Percentiles rank a stretch among this genome's conserved stretches.
phyloP scores from a whole-genome alignment of 2,113 vertebrate species.

The Mormyrus iriodes region DNA sequence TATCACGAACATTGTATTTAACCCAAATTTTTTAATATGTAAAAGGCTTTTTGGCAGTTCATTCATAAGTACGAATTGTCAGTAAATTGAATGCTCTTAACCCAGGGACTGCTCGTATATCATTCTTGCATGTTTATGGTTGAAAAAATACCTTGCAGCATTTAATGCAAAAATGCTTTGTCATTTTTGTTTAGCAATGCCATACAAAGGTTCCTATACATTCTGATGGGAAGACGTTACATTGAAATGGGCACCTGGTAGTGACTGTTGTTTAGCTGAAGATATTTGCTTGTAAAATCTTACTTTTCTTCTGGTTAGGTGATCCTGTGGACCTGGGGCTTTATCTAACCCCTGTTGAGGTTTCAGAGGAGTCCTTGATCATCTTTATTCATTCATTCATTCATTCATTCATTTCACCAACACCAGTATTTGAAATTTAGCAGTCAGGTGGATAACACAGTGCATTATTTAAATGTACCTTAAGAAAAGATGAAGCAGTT shows the following conservation, averaged over 20 bases:
- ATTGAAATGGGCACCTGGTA: not conserved
- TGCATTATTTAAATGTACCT: not conserved
- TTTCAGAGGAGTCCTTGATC: not conserved
- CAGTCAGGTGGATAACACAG: not conserved
- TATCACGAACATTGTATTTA: not conserved
- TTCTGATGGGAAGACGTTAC: not conserved
- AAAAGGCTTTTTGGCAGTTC: not conserved
- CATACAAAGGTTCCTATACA: not conserved
- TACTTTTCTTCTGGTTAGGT: not conserved
- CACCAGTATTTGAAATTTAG: not conserved
- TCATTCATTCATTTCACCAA: not conserved
- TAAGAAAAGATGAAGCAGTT: not conserved
- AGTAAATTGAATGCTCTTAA: not conserved
- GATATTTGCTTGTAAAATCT: not conserved
- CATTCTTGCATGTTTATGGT: not conserved
- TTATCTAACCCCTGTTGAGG: not conserved
- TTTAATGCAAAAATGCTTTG: not conserved
- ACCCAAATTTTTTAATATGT: not conserved
- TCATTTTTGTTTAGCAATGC: not conserved
- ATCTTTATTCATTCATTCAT: too few relatives aligned
- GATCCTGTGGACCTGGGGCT: not conserved
- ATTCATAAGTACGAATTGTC: not conserved
- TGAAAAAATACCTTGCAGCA: not conserved
- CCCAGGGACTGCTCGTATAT: not conserved
- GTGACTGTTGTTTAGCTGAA: not conserved